A percentile compares a stretch with the other conserved stretches of the same genome.
Conservation (phyloP, 2,113 vertebrate genomes). For the Nothocercus nigrocapillus region DNA sequence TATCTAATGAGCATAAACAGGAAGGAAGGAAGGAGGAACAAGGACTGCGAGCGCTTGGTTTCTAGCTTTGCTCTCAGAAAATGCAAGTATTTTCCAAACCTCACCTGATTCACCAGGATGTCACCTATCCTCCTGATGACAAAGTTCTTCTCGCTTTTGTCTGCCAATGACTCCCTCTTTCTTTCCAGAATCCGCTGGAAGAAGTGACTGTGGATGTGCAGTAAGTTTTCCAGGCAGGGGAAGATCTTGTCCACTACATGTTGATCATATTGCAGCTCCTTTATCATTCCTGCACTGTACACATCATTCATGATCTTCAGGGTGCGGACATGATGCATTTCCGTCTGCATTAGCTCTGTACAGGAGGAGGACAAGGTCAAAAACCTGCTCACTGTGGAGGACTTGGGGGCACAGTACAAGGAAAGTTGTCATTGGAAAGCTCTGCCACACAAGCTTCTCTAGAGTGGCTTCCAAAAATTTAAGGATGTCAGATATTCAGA, state of each 20-base stretch:
- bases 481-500: neutral
- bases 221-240: slow-evolving; percentile 89
- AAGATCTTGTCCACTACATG: slow-evolving; percentile 90
- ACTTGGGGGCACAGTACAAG: neutral
- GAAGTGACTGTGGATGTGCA: slow-evolving; percentile 90
- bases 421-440: neutral
- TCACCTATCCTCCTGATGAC: slow-evolving; percentile 91
- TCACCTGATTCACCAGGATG: slow-evolving; percentile 90
- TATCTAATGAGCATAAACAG: neutral
- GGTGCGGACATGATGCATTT: slow-evolving; percentile 95
- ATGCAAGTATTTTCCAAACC: neutral
- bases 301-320: slow-evolving; percentile 96
- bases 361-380: neutral
- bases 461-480: neutral
- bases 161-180: slow-evolving; percentile 85
- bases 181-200: slow-evolving; percentile 91
- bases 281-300: slow-evolving; percentile 90
- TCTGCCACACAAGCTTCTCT: neutral
- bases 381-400: neutral
- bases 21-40: neutral
- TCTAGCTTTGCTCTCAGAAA: neutral
- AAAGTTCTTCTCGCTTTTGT: slow-evolving; percentile 82
- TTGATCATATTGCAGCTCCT: slow-evolving; percentile 88
- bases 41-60: neutral
- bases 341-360: slow-evolving; percentile 95